Evolutionary conservation across 2,113 vertebrate genomes (phyloP).

Genomic region (Ageneiosus marmoratus): DNA sequence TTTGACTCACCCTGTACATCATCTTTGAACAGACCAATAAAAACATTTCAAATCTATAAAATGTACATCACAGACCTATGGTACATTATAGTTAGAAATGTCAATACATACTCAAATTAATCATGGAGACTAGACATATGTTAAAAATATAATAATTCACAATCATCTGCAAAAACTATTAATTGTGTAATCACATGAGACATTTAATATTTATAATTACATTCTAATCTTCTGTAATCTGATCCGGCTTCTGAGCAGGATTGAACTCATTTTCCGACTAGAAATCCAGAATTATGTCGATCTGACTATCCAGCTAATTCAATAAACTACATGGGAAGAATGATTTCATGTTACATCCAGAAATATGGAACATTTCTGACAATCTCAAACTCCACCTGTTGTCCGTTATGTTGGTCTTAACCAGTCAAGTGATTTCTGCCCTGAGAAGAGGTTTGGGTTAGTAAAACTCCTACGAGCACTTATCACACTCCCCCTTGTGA

Average conservation of each 20-base stretch:
- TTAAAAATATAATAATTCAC: too few species aligned
- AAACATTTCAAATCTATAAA: not conserved
- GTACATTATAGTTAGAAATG: not conserved
- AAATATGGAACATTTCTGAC: not conserved
- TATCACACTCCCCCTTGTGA: conserved; percentile 70
- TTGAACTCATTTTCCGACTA: not conserved
- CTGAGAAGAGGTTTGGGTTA: conserved; percentile 25
- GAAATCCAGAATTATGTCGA: not conserved
- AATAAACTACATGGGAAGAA: not conserved
- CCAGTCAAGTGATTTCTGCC: not conserved
- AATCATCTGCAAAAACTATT: not conserved
- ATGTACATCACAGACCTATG: not conserved
- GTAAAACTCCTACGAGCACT: conserved; percentile 53
- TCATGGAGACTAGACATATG: not conserved
- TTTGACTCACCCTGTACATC: too few species aligned
- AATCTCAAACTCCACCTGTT: not conserved
- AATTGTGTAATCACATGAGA: not conserved
- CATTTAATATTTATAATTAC: not conserved
- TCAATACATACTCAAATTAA: not conserved
- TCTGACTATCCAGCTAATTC: not conserved
- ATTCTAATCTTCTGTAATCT: too few species aligned
- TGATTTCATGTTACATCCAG: not conserved
- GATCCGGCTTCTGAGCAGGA: not conserved
- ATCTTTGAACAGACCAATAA: not conserved
- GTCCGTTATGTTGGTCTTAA: not conserved